Conservation (phyloP, 2,888 invertebrate species). For the Cinara cedri region DNA sequence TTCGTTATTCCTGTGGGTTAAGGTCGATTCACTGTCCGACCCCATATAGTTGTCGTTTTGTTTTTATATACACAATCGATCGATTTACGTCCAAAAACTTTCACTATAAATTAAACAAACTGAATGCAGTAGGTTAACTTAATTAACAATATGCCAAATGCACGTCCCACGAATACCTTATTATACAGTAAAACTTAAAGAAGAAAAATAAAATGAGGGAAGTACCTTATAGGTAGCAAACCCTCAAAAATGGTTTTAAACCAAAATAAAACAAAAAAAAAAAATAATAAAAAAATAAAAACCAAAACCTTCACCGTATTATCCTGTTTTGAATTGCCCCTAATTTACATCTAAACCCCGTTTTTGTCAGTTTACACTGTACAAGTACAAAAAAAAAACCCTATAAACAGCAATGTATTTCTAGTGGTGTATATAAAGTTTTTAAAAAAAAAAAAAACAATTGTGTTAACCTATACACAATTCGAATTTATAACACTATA, state of each 20-base stretch:
- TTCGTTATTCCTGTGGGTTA: neutral
- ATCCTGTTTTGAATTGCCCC: neutral
- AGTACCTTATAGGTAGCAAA: neutral
- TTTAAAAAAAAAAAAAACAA: conserved; percentile 23
- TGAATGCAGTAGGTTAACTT: conserved; percentile 5
- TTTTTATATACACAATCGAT: conserved; percentile 9
- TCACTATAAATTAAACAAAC: conserved; percentile 43
- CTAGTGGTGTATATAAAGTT: neutral
- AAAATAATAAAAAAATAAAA: neutral
- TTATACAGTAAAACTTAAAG: conserved; percentile 7
- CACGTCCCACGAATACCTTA: conserved; percentile 1
- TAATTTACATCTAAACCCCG: neutral
- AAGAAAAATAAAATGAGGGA: neutral
- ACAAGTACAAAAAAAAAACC: neutral
- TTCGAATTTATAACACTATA: no score
- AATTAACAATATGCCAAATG: conserved; percentile 43
- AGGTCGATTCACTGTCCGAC: neutral
- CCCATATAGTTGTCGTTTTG: neutral
- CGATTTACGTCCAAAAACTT: conserved; percentile 32
- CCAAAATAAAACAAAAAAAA: no score
- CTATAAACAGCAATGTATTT: neutral
- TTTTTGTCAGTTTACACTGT: neutral
- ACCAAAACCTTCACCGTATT: neutral
- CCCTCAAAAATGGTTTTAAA: neutral
- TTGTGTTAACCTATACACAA: neutral